Evolutionary conservation across 2,113 vertebrate species (phyloP), one percentile per base, ranked within the genome.

Genomic region (Cavia aperea): DNA sequence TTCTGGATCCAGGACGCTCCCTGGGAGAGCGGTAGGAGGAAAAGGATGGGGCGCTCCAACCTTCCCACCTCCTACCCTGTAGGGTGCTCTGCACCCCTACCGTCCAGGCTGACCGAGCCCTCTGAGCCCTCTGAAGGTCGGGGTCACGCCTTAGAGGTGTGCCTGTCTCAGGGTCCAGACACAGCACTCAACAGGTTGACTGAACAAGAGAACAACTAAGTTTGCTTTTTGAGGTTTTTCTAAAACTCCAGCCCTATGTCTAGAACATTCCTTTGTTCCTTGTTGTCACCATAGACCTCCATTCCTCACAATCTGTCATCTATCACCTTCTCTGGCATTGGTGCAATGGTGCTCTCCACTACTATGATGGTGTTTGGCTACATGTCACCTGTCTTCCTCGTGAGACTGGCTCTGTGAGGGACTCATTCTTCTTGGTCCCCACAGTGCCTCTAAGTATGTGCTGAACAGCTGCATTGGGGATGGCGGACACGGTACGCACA

Each of bases 261-360:
- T 0, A 26, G 39, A 60, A 31, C 5, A 1, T 6, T 54, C 43
- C 87, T 33, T 8, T 6, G 1, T 4, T 54, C 49, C 46, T 11
- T 18, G 31, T 43, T 39, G 43, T 68, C 26, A n/a, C 24, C 18
- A 46, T 4, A 33, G 68, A 88, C 9, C 60, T 84, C 56, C 8
- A 72, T 23, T 46, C 29, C 31, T 36, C 1, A 7, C 54, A 65
- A 51, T 77, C 56, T 23, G 18, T 19, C 81, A 60, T 77, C 54
- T 26, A 16, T 7, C 81, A 60, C 10, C 2, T 12, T 75, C 58
- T 49, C 5, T 33, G 16, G 39, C 33, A 31, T n/a, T 7, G 66
- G 43, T 15, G 9, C 0, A 0, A 2, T 0, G 21, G 72, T 56
- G 14, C 19, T 66, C 21, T 62, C 51, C 70, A 21, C 10, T 0